Evolutionary conservation across 2,797 vertebrate genomes (phyloP).

Genomic region (Cossypha heuglini): DNA sequence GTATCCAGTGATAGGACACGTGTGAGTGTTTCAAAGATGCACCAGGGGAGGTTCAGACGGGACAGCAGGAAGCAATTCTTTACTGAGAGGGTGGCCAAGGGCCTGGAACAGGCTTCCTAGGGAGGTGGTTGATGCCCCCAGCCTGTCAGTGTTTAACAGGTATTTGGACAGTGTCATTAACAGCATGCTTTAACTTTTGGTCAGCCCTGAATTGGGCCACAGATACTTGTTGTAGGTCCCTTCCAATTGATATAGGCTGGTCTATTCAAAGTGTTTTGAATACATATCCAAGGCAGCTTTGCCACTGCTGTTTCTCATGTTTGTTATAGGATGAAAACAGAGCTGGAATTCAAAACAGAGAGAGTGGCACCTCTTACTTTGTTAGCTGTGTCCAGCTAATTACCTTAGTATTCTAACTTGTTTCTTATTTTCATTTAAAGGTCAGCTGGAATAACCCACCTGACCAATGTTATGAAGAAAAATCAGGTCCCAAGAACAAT

Average conservation of each 20-base stretch:
- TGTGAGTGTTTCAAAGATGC: background rate
- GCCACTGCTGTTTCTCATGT: background rate
- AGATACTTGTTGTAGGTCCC: accelerated
- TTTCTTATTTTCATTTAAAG: background rate
- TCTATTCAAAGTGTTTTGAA: background rate
- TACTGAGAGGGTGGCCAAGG: background rate
- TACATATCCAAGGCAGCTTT: background rate
- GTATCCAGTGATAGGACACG: accelerated
- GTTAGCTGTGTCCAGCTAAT: background rate
- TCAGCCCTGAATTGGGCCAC: background rate
- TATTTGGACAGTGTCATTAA: background rate
- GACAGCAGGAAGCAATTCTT: background rate
- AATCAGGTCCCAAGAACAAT: background rate
- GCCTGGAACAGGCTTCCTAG: background rate
- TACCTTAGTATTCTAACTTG: background rate
- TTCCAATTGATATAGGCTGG: background rate
- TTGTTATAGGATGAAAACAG: background rate
- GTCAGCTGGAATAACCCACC: background rate
- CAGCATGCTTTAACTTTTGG: background rate
- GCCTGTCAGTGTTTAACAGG: background rate
- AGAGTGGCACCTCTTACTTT: background rate
- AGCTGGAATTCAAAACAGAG: background rate
- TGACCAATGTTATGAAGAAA: slow-evolving; percentile 2
- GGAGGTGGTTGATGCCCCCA: background rate
- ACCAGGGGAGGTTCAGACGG: background rate